Base-by-base conservation (phyloP, 2,113 vertebrate species). In the Bettongia penicillata region DNA sequence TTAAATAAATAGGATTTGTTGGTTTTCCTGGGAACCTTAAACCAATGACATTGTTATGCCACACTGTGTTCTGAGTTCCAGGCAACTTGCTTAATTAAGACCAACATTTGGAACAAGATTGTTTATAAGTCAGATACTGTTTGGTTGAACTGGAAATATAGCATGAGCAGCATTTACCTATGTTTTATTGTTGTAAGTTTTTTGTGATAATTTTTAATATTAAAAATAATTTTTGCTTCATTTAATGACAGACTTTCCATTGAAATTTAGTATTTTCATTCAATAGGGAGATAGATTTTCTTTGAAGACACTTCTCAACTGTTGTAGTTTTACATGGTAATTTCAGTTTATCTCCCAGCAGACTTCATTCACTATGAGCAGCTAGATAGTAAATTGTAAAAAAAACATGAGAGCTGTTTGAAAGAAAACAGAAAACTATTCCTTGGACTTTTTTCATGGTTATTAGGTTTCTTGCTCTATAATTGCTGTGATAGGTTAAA, bases 261-360 rank as follows among this genome's bases (percentile, higher is more conserved):
- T 97, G 93, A 97, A 91, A 97, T 97, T 96, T 89, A 31, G 94
- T 98, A 95, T 91, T 91, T 91, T 94, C 96, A 97, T 94, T 52
- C 7, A 96, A 95, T 77, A 89, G 93, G 53, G 94, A 97, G 94
- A 97, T 97, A 97, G 96, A 98, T 97, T 96, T 97, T 77, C 25
- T 97, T 90, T 93, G 94, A 94, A 95, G 95, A 47, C 93, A 19
- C 94, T 97, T 97, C 95, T 96, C 52, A 96, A 94, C 89, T 68
- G 53, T 96, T 93, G 48, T 95, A 97, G 92, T 37, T 91, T 94
- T 1, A 92, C 97, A 94, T 93, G 92, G 95, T 3, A 8, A 92
- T 96, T 96, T 97, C 97, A 94, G 93, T 95, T 96, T 97, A 92
- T 96, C 95, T 98, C 89, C 92, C 53, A 95, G 91, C 94, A 91